phyloP scores from a whole-genome alignment of 2,113 vertebrate genomes.

The Agapornis roseicollis region DNA sequence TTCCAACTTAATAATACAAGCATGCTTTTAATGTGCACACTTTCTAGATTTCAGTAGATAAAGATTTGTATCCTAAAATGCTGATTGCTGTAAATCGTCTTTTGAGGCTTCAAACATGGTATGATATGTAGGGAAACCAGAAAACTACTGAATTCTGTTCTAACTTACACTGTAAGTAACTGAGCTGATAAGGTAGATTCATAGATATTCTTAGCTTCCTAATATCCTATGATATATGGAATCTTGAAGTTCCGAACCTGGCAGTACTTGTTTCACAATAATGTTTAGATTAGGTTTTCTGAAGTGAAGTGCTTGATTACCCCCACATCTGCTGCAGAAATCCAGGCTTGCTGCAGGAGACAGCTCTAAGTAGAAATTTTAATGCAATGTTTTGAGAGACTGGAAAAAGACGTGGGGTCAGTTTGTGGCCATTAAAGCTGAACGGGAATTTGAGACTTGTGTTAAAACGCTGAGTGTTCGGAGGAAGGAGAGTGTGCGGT shows the following conservation, averaged over 20 bases:
- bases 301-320: background rate
- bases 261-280: slow-evolving; percentile 37
- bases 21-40: slow-evolving; percentile 1
- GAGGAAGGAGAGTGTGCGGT: background rate
- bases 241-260: slow-evolving; percentile 40
- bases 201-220: slow-evolving; percentile 46
- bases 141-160: slow-evolving; percentile 17
- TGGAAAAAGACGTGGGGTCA: background rate
- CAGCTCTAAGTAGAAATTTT: background rate
- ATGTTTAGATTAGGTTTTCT: background rate
- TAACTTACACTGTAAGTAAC: slow-evolving; percentile 45
- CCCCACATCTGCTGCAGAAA: background rate
- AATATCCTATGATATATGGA: slow-evolving; percentile 24
- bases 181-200: slow-evolving; percentile 62
- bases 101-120: background rate
- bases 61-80: slow-evolving; percentile 9
- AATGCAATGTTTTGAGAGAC: background rate
- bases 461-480: background rate
- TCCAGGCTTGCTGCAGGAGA: background rate
- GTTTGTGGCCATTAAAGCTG: background rate
- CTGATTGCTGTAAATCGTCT: background rate
- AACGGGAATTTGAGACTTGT: background rate
- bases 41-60: background rate
- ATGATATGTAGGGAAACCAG: background rate
- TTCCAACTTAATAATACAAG: background rate